These are phyloP conservation scores for Oreochromis spilurus DNA, from an alignment of 2,113 vertebrate species.

Conservation along the genomic window DNA sequence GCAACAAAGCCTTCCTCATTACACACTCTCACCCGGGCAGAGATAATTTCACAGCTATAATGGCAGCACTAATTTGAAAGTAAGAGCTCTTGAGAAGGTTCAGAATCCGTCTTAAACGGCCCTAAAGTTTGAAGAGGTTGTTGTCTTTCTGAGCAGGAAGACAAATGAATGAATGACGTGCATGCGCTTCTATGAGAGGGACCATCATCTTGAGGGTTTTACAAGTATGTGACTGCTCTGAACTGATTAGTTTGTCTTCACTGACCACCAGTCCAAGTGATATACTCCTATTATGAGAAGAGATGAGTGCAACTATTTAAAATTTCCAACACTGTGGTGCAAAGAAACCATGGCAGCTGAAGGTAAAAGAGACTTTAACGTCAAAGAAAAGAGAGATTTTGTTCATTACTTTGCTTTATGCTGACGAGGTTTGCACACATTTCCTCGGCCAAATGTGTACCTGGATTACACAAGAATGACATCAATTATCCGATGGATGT, in stretches of 20 bases:
- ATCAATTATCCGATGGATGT: not conserved
- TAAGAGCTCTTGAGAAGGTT: conserved; percentile 13
- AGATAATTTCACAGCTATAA: conserved; percentile 30
- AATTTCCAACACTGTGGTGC: not conserved
- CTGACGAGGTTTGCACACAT: not conserved
- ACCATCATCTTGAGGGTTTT: conserved; percentile 34
- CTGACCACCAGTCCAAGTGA: not conserved
- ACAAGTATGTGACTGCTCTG: conserved; percentile 18
- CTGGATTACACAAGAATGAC: not conserved
- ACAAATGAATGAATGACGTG: conserved; percentile 39
- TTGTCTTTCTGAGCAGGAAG: conserved; percentile 12
- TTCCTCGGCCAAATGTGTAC: not conserved
- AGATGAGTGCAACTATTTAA: not conserved
- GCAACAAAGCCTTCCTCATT: conserved; percentile 34
- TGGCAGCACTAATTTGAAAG: conserved; percentile 22
- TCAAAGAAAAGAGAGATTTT: not conserved
- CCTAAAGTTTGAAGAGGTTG: conserved; percentile 33
- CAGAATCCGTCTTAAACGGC: conserved; percentile 2
- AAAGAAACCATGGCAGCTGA: not conserved
- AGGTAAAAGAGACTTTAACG: not conserved
- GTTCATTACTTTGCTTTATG: not conserved
- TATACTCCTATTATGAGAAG: conserved; percentile 24
- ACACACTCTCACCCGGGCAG: conserved; percentile 10
- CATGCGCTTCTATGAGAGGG: conserved; percentile 9
- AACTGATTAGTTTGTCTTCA: conserved; percentile 26